phyloP scores from a whole-genome alignment of 2,797 vertebrate genomes.

The Platalea minor region DNA sequence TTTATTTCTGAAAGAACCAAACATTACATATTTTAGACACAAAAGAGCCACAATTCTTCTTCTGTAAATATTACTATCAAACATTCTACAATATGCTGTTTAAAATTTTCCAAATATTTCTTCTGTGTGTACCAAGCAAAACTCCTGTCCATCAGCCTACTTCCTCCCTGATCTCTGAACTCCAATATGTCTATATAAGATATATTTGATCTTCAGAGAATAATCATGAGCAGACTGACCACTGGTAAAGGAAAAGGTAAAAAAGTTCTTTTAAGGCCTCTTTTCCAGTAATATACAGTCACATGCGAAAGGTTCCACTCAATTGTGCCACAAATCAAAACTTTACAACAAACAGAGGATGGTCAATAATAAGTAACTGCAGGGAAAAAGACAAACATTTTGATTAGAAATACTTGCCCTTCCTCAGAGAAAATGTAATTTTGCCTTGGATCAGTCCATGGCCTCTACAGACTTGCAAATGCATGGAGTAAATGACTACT shows the following conservation, averaged over 20 bases:
- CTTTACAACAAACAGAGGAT: not conserved
- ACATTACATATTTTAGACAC: not conserved
- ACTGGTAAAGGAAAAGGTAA: not conserved
- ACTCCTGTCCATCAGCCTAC: not conserved
- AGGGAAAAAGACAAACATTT: not conserved
- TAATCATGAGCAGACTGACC: not conserved
- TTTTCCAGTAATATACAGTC: not conserved
- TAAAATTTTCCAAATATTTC: not conserved
- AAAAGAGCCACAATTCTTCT: not conserved
- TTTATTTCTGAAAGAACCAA: not conserved
- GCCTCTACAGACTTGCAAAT: not conserved
- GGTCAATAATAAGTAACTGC: not conserved
- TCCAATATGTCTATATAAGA: not conserved
- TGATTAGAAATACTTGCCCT: not conserved
- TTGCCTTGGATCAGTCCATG: not conserved
- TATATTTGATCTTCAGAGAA: not conserved
- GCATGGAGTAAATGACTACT: not conserved
- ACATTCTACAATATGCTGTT: not conserved
- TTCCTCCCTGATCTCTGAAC: not conserved
- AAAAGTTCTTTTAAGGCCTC: not conserved
- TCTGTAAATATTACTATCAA: not conserved
- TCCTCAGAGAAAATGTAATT: not conserved
- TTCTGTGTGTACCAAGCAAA: not conserved
- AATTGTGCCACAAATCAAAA: not conserved
- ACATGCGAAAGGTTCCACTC: not conserved